These are phyloP conservation scores for Poecile atricapillus DNA, from an alignment of 2,113 vertebrate species.

Conservation along the genomic window DNA sequence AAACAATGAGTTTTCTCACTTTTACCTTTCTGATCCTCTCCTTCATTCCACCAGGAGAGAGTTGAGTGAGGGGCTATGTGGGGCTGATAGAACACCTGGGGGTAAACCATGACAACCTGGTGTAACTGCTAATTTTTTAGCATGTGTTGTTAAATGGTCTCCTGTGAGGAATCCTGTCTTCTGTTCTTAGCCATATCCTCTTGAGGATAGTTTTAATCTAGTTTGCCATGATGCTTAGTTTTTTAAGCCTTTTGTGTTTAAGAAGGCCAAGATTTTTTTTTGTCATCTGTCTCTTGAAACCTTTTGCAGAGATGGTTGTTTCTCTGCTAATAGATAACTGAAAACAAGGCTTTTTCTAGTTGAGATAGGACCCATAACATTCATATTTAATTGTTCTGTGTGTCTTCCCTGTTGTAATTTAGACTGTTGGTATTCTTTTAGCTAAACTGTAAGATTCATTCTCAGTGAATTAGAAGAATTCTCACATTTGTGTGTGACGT, in stretches of 20 bases:
- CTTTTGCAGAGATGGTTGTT: background rate
- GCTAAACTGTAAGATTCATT: background rate
- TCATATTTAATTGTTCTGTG: background rate
- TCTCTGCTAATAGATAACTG: background rate
- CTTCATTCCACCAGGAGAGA: background rate
- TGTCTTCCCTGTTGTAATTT: background rate
- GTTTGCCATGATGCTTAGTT: background rate
- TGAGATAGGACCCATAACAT: background rate
- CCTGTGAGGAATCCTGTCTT: background rate
- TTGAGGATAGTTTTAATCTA: background rate
- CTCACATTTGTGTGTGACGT: background rate
- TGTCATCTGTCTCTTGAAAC: background rate
- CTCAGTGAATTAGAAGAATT: background rate
- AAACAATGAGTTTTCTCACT: background rate
- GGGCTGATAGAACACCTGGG: background rate
- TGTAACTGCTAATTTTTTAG: background rate
- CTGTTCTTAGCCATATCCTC: background rate
- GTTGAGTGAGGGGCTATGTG: accelerated
- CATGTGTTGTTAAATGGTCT: background rate
- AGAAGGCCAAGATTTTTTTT: background rate
- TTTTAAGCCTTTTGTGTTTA: background rate
- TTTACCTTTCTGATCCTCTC: background rate
- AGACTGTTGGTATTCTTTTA: background rate
- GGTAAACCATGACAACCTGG: background rate
- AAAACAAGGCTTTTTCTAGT: background rate